Base-by-base conservation (phyloP, 2,113 vertebrate species). In the Poeciliopsis occidentalis region DNA sequence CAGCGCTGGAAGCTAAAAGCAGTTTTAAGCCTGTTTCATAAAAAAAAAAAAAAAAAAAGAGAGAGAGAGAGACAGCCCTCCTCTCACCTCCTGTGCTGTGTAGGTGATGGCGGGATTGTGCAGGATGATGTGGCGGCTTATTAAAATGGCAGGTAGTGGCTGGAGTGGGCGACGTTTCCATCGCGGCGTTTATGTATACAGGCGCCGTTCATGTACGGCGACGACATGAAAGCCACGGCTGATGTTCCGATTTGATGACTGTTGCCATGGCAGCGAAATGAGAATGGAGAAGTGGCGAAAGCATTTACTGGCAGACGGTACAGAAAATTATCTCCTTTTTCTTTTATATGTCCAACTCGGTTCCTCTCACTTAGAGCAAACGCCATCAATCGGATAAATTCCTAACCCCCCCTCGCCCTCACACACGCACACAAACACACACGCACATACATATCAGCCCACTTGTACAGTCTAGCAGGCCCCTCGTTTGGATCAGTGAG, bases 211-310 rank as follows among this genome's bases (percentile, higher is more conserved):
- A 78, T 78, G 86, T 82, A 90, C 79, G 77, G 79, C 57, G 27
- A 22, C 34, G 78, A 87, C 84, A 89, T 88, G 86, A 92, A 91
- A 90, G 89, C 90, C 51, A 26, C 3, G 47, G 88, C 84, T 84
- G 89, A 92, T 86, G 87, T 85, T 92, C 90, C 86, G 90, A 93
- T 90, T 92, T 91, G 89, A 93, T 93, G 90, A 91, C 90, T 92
- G 91, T 93, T 93, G 88, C 90, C 81, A 93, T 92, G 91, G 92
- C 81, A 87, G 84, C 85, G 19, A 61, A 82, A 91, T 82, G 87
- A 91, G 71, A 82, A 85, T 80, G 73, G 77, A 87, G 77, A 82
- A 79, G 76, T 76, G 73, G 78, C 5, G 41, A 68, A 51, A 76
- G 74, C 73, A n/a, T 84, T 80, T 44, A 71, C 54, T 64, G 69